phyloP scores from a whole-genome alignment of 2,888 invertebrate genomes.

The Acholoe squamosa region DNA sequence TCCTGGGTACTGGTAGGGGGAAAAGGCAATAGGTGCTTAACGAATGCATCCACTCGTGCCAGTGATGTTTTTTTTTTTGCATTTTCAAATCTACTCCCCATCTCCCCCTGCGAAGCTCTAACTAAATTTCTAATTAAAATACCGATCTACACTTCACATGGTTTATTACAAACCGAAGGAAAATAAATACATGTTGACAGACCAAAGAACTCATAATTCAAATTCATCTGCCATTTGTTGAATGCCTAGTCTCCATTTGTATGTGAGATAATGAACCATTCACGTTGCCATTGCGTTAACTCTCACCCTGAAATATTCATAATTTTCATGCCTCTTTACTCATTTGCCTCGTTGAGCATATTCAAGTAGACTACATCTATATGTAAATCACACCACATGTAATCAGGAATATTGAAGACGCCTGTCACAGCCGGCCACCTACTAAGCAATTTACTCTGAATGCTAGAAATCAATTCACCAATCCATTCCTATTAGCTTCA shows the following conservation, averaged over 20 bases:
- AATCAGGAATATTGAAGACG: background rate
- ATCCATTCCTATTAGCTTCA: background rate
- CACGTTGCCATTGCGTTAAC: too few species aligned
- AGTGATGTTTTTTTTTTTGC: background rate
- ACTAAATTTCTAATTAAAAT: too few species aligned
- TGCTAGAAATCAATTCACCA: background rate
- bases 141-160: background rate
- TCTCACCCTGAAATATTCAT: background rate
- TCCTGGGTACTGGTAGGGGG: background rate
- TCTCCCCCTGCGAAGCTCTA: background rate
- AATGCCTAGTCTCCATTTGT: too few species aligned
- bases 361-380: background rate
- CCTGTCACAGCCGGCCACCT: background rate
- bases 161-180: too few species aligned
- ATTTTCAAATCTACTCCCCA: too few species aligned
- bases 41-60: background rate
- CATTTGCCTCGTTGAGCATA: background rate
- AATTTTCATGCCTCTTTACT: background rate
- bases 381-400: background rate
- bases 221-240: too few species aligned
- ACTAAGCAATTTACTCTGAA: background rate
- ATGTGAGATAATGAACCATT: too few species aligned
- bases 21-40: background rate
- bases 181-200: too few species aligned
- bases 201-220: too few species aligned